phyloP scores from a whole-genome alignment of 2,888 invertebrate genomes.

The Morinoia aosen region DNA sequence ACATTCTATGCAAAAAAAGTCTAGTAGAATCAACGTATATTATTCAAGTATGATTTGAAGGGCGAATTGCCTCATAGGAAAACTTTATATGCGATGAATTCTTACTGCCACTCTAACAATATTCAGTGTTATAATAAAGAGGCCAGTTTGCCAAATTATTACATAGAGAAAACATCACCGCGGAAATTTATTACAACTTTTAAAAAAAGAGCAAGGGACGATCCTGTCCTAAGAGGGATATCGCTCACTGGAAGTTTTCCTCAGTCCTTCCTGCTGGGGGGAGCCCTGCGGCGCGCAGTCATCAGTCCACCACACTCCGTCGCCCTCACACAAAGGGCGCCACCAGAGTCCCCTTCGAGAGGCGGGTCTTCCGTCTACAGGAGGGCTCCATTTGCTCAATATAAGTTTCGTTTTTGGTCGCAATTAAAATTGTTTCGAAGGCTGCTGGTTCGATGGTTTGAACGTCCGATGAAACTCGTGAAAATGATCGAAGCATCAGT shows the following conservation, averaged over 20 bases:
- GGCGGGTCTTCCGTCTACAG: background rate
- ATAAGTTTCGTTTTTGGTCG: background rate
- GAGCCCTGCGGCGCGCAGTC: background rate
- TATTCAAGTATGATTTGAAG: background rate
- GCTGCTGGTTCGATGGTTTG: background rate
- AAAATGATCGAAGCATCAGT: background rate
- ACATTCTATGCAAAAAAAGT: background rate
- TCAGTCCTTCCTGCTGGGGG: conserved; percentile 1
- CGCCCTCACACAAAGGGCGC: conserved; percentile 45
- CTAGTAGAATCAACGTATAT: too few relatives aligned
- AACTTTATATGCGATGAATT: background rate
- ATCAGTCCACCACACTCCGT: conserved; percentile 46
- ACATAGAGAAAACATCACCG: background rate
- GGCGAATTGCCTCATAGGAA: background rate
- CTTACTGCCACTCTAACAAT: background rate
- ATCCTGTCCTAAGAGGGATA: background rate
- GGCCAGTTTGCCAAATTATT: background rate
- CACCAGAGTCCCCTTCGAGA: background rate
- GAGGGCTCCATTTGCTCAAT: background rate
- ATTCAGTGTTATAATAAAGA: background rate
- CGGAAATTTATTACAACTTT: background rate
- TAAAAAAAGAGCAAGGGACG: background rate
- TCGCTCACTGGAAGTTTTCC: conserved; percentile 1
- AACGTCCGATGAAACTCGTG: background rate
- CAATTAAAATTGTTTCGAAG: background rate